phyloP scores from a whole-genome alignment of 2,888 invertebrate genomes.

The Cheilosia pagana region DNA sequence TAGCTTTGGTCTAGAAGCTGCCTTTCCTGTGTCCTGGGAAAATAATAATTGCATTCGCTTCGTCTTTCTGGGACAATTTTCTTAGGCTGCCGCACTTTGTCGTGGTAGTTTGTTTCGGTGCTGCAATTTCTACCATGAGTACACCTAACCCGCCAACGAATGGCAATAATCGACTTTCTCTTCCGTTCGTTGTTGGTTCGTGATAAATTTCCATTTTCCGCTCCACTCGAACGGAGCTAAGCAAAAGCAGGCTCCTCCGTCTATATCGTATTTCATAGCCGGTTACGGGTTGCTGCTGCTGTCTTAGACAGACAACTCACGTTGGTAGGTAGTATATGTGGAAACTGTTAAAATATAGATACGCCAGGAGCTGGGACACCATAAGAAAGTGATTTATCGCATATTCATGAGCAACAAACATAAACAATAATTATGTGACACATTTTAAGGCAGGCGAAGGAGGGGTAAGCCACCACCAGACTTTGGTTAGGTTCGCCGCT shows the following conservation, averaged over 20 bases:
- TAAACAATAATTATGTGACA: slow-evolving; percentile 74
- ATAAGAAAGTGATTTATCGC: slow-evolving; percentile 66
- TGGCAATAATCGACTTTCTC: slow-evolving; percentile 1
- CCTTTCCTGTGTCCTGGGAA: background rate
- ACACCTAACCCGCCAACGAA: background rate
- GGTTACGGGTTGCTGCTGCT: slow-evolving; percentile 22
- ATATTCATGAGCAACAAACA: slow-evolving; percentile 72
- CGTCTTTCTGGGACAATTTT: background rate
- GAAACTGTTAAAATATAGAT: slow-evolving; percentile 18
- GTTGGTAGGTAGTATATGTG: slow-evolving; percentile 4
- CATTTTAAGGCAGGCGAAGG: slow-evolving; percentile 8
- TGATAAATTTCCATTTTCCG: slow-evolving; percentile 68
- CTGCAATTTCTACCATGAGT: too few relatives aligned
- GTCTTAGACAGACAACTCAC: slow-evolving; percentile 33
- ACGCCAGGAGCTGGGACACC: slow-evolving; percentile 30
- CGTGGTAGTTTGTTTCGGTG: too few relatives aligned
- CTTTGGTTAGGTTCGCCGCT: slow-evolving; percentile 22
- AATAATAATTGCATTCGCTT: slow-evolving; percentile 15
- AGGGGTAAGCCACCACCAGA: background rate
- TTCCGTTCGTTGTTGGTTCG: slow-evolving; percentile 12
- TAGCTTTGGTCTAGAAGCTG: too few relatives aligned
- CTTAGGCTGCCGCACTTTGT: background rate
- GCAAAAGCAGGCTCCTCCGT: slow-evolving; percentile 20
- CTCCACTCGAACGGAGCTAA: slow-evolving; percentile 58
- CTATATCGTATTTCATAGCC: slow-evolving; percentile 37